These are phyloP conservation scores for Cettia cetti DNA, from an alignment of 2,113 vertebrate genomes.

Conservation along the genomic window DNA sequence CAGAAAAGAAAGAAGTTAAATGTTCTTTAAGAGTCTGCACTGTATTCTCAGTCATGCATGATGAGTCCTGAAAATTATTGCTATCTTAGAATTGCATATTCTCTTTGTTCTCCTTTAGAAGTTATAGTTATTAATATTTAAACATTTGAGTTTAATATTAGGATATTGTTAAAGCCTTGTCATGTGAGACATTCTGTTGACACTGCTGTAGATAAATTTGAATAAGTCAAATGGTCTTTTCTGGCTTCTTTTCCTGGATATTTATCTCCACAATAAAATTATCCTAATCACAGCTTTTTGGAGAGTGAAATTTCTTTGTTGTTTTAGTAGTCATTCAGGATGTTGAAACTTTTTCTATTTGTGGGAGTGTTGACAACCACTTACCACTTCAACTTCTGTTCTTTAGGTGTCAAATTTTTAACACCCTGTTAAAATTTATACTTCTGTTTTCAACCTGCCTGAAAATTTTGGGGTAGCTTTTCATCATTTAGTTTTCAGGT, in stretches of 20 bases:
- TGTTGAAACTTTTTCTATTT: not conserved
- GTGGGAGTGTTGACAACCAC: not conserved
- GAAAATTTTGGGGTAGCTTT: not conserved
- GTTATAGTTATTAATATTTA: not conserved
- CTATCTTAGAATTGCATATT: not conserved
- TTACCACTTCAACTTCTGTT: not conserved
- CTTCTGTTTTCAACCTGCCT: not conserved
- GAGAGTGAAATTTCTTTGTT: not conserved
- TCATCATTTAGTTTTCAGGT: not conserved
- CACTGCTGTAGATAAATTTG: not conserved
- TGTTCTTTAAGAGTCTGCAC: not conserved
- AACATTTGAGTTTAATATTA: not conserved
- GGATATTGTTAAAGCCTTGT: not conserved
- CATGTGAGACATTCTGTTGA: not conserved
- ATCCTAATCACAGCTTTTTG: not conserved
- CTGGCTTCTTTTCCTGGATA: not conserved
- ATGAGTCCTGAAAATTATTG: not conserved
- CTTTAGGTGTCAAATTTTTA: not conserved
- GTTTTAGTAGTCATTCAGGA: not conserved
- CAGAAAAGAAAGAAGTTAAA: not conserved
- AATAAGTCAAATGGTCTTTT: not conserved
- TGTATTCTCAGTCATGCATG: not conserved
- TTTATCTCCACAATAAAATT: not conserved
- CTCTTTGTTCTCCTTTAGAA: not conserved
- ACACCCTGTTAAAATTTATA: not conserved